These are phyloP conservation scores for Mythimna lalbum DNA, from an alignment of 2,888 invertebrate genomes.

Conservation along the genomic window DNA sequence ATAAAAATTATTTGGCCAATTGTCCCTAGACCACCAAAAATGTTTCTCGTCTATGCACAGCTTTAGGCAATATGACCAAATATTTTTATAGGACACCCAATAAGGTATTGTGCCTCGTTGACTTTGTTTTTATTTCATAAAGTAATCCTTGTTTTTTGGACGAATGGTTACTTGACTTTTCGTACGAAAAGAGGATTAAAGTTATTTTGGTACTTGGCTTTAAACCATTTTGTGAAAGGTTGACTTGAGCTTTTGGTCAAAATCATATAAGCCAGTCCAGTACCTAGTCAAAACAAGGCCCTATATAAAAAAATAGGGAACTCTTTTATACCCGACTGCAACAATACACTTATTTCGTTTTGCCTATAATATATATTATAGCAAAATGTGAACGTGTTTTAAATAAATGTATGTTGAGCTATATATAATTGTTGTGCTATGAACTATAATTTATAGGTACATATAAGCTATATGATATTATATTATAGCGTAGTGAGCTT, in stretches of 20 bases:
- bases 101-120: not conserved
- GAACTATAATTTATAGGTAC: no score
- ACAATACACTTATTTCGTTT: no score
- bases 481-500: no score
- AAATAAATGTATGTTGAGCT: no score
- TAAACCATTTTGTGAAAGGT: constrained; percentile 7
- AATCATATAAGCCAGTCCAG: not conserved
- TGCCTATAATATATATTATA: no score
- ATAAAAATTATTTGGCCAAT: no score
- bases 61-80: constrained; percentile 20
- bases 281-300: no score
- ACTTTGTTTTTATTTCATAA: constrained; percentile 40
- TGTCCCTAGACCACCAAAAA: not conserved
- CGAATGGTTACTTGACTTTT: constrained; percentile 11
- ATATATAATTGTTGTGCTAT: no score
- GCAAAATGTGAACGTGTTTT: no score
- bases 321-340: no score
- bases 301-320: no score
- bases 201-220: not conserved
- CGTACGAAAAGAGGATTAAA: constrained; percentile 3
- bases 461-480: no score
- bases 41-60: not conserved
- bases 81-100: constrained; percentile 51
- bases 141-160: constrained; percentile 10
- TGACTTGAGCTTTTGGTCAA: not conserved